These are phyloP conservation scores for Drosophila nasuta DNA, from an alignment of 1,140 invertebrate species.

Conservation along the genomic window DNA sequence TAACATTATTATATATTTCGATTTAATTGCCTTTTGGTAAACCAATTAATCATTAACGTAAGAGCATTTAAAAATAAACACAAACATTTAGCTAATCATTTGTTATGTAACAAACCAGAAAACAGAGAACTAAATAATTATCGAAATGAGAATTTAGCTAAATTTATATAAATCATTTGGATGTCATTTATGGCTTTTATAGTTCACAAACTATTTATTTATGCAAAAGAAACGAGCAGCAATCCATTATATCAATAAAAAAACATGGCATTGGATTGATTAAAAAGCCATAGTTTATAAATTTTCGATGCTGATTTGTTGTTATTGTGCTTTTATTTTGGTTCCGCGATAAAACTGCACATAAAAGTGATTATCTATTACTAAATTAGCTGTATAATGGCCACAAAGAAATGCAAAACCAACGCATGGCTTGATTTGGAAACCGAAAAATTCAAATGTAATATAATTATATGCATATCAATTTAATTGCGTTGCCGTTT, in stretches of 20 bases:
- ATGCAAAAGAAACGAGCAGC: background rate
- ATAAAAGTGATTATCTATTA: background rate
- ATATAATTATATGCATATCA: constrained; percentile 7
- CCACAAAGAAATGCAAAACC: constrained; percentile 1
- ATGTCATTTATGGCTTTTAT: background rate
- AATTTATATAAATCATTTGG: background rate
- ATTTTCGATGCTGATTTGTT: background rate
- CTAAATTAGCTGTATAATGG: background rate
- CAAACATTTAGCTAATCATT: too few relatives aligned
- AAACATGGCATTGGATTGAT: background rate
- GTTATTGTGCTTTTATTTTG: background rate
- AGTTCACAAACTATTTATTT: background rate
- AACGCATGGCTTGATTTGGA: constrained; percentile 7
- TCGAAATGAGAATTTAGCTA: too few relatives aligned
- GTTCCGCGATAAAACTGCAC: background rate
- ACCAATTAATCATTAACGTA: background rate
- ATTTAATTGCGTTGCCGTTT: background rate
- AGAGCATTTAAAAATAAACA: too few relatives aligned
- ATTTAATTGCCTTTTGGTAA: background rate
- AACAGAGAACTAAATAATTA: too few relatives aligned
- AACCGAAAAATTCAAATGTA: constrained; percentile 15
- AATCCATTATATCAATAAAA: background rate
- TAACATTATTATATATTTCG: background rate
- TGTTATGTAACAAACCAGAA: too few relatives aligned
- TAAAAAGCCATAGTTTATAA: background rate